Percentiles rank a stretch among this genome's conserved stretches.
These are phyloP conservation scores for Pogonocherus hispidulus DNA, from an alignment of 2,888 invertebrate genomes.

Conservation along the genomic window DNA sequence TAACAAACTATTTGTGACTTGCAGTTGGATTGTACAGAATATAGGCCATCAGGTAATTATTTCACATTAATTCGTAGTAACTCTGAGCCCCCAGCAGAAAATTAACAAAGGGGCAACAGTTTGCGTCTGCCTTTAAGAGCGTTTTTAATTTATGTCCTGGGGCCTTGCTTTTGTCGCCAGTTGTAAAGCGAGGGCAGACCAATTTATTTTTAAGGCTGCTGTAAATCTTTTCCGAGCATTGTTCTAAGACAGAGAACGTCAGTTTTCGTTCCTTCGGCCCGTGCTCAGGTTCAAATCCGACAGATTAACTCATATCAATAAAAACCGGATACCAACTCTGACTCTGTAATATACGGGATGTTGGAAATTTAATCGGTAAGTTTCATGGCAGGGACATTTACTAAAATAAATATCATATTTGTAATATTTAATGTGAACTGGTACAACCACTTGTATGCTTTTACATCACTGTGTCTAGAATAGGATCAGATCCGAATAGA, in stretches of 20 bases:
- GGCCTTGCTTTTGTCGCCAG: slow-evolving; percentile 63
- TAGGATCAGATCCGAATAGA: too few species aligned
- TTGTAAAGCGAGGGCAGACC: slow-evolving; percentile 61
- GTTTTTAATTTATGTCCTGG: slow-evolving; percentile 61
- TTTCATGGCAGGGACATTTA: too few species aligned
- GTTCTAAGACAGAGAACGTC: slow-evolving; percentile 57
- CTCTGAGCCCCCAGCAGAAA: slow-evolving; percentile 16
- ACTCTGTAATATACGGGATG: background rate
- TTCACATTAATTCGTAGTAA: slow-evolving; percentile 3
- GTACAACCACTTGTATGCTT: too few species aligned
- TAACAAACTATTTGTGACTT: too few species aligned
- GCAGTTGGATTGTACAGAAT: background rate
- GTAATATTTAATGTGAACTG: too few species aligned
- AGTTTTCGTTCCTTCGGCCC: slow-evolving; percentile 49
- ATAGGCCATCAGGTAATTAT: slow-evolving; percentile 11
- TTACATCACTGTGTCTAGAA: too few species aligned
- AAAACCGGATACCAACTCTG: slow-evolving; percentile 2
- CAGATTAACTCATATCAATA: slow-evolving; percentile 52
- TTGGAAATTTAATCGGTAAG: too few species aligned
- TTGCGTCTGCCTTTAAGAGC: slow-evolving; percentile 23
- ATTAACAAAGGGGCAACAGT: slow-evolving; percentile 27
- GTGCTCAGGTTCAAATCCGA: slow-evolving; percentile 53
- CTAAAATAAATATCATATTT: too few species aligned
- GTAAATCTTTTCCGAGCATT: slow-evolving; percentile 61
- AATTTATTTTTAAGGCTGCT: slow-evolving; percentile 63